These are phyloP conservation scores for Hirtodrosophila cameraria DNA, from an alignment of 2,888 invertebrate species.

Conservation along the genomic window DNA sequence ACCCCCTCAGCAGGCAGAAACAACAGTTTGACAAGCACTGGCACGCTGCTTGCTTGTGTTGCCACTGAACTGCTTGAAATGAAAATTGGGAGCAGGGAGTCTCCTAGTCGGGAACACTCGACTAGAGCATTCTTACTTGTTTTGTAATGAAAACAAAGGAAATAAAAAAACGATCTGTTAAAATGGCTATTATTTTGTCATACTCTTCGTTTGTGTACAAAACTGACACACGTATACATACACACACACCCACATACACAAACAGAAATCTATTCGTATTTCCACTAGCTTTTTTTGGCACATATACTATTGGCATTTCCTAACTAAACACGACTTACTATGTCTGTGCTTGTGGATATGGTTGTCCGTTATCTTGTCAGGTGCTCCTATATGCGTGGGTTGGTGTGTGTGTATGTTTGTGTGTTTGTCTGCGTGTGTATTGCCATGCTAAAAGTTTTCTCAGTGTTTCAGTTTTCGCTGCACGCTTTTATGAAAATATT, in stretches of 20 bases:
- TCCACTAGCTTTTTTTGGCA: constrained; percentile 19
- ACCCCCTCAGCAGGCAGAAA: too few species aligned
- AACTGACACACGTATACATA: constrained; percentile 38
- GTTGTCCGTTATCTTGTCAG: constrained; percentile 50
- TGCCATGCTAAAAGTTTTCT: constrained; percentile 51
- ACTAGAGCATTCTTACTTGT: neutral
- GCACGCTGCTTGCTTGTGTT: too few species aligned
- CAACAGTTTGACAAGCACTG: too few species aligned
- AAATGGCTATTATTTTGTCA: constrained; percentile 35
- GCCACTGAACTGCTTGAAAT: too few species aligned
- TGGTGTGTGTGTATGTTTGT: constrained; percentile 9
- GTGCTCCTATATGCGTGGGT: constrained; percentile 3
- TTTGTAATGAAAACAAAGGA: constrained; percentile 9
- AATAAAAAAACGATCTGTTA: constrained; percentile 18
- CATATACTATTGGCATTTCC: constrained; percentile 66
- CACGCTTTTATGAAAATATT: constrained; percentile 63
- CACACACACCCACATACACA: neutral
- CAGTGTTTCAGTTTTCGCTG: constrained; percentile 45
- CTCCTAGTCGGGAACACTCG: too few species aligned
- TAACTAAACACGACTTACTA: constrained; percentile 62
- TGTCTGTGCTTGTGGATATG: constrained; percentile 23
- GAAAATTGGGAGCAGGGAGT: too few species aligned
- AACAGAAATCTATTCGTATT: neutral
- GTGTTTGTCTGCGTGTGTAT: constrained; percentile 49
- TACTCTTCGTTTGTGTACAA: constrained; percentile 63